Evolutionary conservation across 2,888 invertebrate genomes (phyloP).

Genomic region (Ophraella communa): DNA sequence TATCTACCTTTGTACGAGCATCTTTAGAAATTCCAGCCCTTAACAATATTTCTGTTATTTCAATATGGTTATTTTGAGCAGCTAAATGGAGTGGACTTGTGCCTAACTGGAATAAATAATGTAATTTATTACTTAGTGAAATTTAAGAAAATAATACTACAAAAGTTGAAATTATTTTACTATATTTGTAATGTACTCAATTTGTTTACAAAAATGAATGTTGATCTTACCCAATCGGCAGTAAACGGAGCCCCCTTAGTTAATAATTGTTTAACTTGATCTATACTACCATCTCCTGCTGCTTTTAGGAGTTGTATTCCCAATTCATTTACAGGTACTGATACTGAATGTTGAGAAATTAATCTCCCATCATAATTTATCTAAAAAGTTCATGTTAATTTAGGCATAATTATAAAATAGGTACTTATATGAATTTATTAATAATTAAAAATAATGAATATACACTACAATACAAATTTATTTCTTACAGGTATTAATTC

Average conservation of each 20-base stretch:
- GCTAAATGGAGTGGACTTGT: slow-evolving; percentile 90
- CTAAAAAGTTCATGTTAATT: slow-evolving; percentile 38
- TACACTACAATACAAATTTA: neutral
- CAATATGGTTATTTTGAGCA: slow-evolving; percentile 78
- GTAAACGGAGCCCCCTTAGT: slow-evolving; percentile 89
- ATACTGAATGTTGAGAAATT: slow-evolving; percentile 47
- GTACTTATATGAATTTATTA: too few species aligned
- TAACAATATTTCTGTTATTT: slow-evolving; percentile 81
- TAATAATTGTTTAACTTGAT: slow-evolving; percentile 78
- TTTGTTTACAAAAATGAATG: neutral
- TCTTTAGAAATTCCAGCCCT: slow-evolving; percentile 88
- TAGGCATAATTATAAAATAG: neutral
- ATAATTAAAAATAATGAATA: too few species aligned
- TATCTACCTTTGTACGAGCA: slow-evolving; percentile 89
- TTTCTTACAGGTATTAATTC: slow-evolving; percentile 60
- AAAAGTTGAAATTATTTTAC: neutral
- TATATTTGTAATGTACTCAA: too few species aligned
- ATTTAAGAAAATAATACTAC: neutral
- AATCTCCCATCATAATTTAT: slow-evolving; percentile 47
- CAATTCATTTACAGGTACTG: slow-evolving; percentile 71
- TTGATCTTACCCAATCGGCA: slow-evolving; percentile 80
- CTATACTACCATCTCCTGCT: slow-evolving; percentile 79
- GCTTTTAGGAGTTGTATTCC: slow-evolving; percentile 84
- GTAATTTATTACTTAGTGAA: too few species aligned
- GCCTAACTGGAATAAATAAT: slow-evolving; percentile 72